A percentile compares a stretch with the other conserved stretches of the same genome.
Evolutionary conservation across 2,113 vertebrate species (phyloP).

Genomic region (Myiozetetes cayanensis): DNA sequence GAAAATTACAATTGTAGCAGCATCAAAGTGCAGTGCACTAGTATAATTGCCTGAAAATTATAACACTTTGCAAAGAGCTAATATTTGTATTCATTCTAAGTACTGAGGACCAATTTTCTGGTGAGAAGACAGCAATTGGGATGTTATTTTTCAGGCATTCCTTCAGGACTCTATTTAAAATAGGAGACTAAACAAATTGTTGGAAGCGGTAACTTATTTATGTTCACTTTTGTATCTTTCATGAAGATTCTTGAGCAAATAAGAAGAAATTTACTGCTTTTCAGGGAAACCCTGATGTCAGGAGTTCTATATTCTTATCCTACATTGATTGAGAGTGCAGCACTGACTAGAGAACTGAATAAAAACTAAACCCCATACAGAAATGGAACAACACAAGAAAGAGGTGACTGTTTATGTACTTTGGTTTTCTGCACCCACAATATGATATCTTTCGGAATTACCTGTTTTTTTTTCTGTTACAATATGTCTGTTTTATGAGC

Average conservation of each 20-base stretch:
- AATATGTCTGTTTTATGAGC: neutral
- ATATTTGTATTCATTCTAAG: slow-evolving; percentile 9
- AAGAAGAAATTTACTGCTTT: neutral
- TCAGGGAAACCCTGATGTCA: neutral
- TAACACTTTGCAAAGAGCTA: neutral
- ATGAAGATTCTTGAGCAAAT: neutral
- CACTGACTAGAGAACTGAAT: neutral
- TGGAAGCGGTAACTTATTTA: neutral
- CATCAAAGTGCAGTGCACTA: neutral
- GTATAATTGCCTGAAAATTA: slow-evolving; percentile 24
- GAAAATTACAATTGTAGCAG: neutral
- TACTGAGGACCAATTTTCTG: neutral
- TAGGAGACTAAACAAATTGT: neutral
- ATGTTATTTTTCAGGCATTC: neutral
- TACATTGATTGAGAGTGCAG: neutral
- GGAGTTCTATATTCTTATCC: neutral
- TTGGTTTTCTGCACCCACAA: neutral
- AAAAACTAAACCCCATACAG: neutral
- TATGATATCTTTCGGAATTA: neutral
- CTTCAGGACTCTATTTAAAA: neutral
- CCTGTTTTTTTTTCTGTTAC: fast-evolving
- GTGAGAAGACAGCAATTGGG: neutral
- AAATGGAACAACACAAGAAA: neutral
- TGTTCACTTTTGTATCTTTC: neutral
- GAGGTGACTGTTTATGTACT: neutral